Evolutionary conservation across 37 sponge, comb jelly and placozoan genomes (phyloP), one percentile per base, ranked within the genome.

Genomic region (Geodia barretti): DNA sequence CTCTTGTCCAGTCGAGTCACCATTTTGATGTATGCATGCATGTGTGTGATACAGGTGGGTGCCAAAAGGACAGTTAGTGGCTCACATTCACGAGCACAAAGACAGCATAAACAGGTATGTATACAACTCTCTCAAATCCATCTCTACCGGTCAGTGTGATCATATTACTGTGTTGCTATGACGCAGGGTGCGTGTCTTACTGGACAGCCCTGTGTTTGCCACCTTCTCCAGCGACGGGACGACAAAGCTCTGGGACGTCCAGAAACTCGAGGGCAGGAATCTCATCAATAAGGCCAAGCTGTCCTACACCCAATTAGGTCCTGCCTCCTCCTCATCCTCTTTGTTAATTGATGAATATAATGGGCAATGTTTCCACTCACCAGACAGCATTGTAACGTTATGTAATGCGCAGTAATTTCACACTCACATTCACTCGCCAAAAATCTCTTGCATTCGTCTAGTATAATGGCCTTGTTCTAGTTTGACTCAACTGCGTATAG

Each of bases 41-140:
- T 73, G 40, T 62, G 4, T 42, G 26, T 31, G 28, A 17, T 33
- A 36, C 80, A 86, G 92, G 37, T 94, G 95, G 95, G 39, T 69
- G 65, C 95, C 95, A 32, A 91, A 91, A 75, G 95, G 95, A 41
- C 85, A 84, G 66, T 70, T 94, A 64, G 75, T 96, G 9, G 89
- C 89, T 71, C 97, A 98, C 68, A 87, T 95, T 32, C 88, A 91
- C 24, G 98, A 98, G 58, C 98, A 98, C 86, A 90, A 84, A 47
- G 79, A 82, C 23, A 84, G 92, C 23, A 85, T 98, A 11, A 98
- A 91, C 86, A 92, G 76, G 94, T 93, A 34, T 64, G n/a, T n/a
- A n/a, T n/a, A n/a, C n/a, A n/a, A n/a, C n/a, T n/a, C n/a, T n/a
- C n/a, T n/a, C n/a, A n/a, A n/a, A n/a, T n/a, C n/a, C n/a, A n/a